Conservation (phyloP, 2,888 invertebrate genomes). For the Amiota minor region DNA sequence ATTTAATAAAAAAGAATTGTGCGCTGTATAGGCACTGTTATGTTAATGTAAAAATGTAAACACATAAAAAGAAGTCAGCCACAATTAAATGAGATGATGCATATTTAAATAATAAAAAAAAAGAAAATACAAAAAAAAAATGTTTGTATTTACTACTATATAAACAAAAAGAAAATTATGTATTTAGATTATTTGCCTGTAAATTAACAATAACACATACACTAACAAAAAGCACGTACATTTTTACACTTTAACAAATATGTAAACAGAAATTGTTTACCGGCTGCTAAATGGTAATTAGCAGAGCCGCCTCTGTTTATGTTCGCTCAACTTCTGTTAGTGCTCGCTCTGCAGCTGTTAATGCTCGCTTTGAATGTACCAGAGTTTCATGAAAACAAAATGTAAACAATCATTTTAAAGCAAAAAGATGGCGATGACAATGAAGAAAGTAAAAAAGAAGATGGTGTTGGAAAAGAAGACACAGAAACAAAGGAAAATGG, state of each 20-base stretch:
- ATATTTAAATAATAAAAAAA: constrained; percentile 46
- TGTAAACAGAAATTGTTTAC: neutral
- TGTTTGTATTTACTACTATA: constrained; percentile 61
- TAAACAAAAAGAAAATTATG: constrained; percentile 38
- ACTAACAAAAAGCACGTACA: neutral
- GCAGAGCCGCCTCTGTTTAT: constrained; percentile 1
- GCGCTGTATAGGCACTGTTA: constrained; percentile 55
- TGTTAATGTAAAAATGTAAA: constrained; percentile 63
- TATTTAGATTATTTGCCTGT: constrained; percentile 43
- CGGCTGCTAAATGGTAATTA: constrained; percentile 28
- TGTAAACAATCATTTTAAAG: constrained; percentile 1
- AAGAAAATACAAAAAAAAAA: constrained; percentile 43
- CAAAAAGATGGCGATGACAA: constrained; percentile 32
- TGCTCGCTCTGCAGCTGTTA: neutral
- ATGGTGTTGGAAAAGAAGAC: constrained; percentile 26
- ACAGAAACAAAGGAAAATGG: constrained; percentile 27
- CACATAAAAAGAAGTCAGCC: constrained; percentile 53
- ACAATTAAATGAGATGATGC: constrained; percentile 35
- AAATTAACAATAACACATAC: constrained; percentile 40
- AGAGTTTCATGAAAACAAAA: neutral
- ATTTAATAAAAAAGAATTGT: constrained; percentile 43
- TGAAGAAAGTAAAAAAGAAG: constrained; percentile 21
- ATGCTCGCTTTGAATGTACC: neutral
- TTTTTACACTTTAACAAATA: constrained; percentile 38
- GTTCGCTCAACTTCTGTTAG: neutral